Percentiles rank a stretch among this genome's conserved stretches.
Evolutionary conservation across 2,113 vertebrate genomes (phyloP).

Genomic region (Percopsis transmontana): DNA sequence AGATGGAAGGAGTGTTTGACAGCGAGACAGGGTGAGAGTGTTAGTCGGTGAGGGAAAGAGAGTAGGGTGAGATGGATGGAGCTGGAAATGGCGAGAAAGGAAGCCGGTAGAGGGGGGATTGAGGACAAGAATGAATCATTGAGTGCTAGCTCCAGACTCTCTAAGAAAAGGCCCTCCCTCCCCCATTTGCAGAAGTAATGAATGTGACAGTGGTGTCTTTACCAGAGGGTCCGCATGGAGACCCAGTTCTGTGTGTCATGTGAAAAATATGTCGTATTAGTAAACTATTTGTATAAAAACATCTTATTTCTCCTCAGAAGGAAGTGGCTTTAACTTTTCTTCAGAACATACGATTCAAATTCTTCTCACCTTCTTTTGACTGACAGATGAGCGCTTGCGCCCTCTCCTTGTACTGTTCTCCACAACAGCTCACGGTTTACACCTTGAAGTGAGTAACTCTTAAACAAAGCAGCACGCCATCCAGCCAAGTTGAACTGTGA

Average conservation of each 20-base stretch:
- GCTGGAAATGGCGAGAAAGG: slow-evolving; percentile 48
- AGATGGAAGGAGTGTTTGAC: not conserved
- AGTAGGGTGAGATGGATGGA: slow-evolving; percentile 48
- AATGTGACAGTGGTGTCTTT: slow-evolving; percentile 54
- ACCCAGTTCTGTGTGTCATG: slow-evolving; percentile 1
- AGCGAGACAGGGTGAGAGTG: slow-evolving; percentile 22
- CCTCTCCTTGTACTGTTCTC: slow-evolving; percentile 5
- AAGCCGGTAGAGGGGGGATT: slow-evolving; percentile 18
- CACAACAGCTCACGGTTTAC: slow-evolving; percentile 36
- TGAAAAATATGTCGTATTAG: slow-evolving; percentile 13
- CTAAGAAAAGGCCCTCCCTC: slow-evolving; percentile 31
- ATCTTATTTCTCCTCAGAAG: slow-evolving; percentile 6
- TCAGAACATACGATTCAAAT: not conserved
- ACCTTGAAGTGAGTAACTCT: slow-evolving; percentile 39
- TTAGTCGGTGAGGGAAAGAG: slow-evolving; percentile 50
- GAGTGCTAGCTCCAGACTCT: slow-evolving; percentile 45
- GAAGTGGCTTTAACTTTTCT: not conserved
- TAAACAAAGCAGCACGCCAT: slow-evolving; percentile 50
- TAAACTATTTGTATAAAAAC: slow-evolving; percentile 51
- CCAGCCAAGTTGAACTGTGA: slow-evolving; percentile 44
- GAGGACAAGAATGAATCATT: slow-evolving; percentile 57
- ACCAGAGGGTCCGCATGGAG: slow-evolving; percentile 11
- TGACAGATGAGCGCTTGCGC: not conserved
- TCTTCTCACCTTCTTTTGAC: slow-evolving; percentile 2
- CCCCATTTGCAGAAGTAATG: slow-evolving; percentile 58